Evolutionary conservation across 2,888 invertebrate species (phyloP).

Genomic region (Scotopteryx bipunctaria): DNA sequence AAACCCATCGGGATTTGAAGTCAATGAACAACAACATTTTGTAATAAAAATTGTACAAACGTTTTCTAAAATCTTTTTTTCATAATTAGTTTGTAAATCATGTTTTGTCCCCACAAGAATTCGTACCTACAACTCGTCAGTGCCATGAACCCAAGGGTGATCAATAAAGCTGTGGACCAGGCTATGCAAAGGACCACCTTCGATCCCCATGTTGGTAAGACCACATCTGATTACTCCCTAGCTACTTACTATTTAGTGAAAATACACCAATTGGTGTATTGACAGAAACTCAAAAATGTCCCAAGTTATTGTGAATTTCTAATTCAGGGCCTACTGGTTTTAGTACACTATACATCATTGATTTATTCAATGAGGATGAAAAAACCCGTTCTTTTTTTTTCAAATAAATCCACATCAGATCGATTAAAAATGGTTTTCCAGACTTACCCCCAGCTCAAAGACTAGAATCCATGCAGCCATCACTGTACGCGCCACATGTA

Average conservation of each 20-base stretch:
- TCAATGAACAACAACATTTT: slow-evolving; percentile 2
- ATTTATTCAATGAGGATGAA: too few relatives aligned
- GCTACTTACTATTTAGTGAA: not conserved
- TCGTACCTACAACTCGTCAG: slow-evolving; percentile 71
- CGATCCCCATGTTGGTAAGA: slow-evolving; percentile 62
- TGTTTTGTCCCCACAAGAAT: slow-evolving; percentile 73
- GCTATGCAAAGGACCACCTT: slow-evolving; percentile 56
- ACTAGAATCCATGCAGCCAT: slow-evolving; percentile 70
- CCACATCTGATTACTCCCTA: too few relatives aligned
- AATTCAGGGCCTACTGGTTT: too few relatives aligned
- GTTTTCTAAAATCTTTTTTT: slow-evolving; percentile 22
- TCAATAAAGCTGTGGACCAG: slow-evolving; percentile 67
- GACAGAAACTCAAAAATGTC: too few relatives aligned
- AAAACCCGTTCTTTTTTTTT: too few relatives aligned
- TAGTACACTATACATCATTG: too few relatives aligned
- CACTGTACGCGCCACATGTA: slow-evolving; percentile 62
- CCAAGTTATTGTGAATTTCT: too few relatives aligned
- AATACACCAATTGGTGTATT: too few relatives aligned
- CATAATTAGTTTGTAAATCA: slow-evolving; percentile 43
- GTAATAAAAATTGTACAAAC: slow-evolving; percentile 18
- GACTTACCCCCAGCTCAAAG: slow-evolving; percentile 57
- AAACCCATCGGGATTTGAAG: too few relatives aligned
- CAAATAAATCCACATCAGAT: too few relatives aligned
- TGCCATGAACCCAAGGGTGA: slow-evolving; percentile 64
- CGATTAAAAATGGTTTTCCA: slow-evolving; percentile 27